Evolutionary conservation across 2,113 vertebrate genomes (phyloP), one percentile per base, ranked within the genome.

Genomic region (Pachycephala philippinensis): DNA sequence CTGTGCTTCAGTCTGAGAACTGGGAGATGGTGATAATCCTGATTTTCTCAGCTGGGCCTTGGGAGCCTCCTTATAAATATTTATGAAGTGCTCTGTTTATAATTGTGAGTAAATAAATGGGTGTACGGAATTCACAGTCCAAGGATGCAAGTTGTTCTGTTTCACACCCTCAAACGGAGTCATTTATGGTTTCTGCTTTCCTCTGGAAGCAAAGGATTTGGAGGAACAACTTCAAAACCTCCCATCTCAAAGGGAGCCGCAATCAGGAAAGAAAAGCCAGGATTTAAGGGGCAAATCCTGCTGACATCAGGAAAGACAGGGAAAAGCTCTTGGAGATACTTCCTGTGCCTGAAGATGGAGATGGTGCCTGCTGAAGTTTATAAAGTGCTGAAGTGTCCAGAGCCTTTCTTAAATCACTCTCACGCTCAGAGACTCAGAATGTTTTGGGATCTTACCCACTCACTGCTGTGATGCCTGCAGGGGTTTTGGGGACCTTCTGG

Each of bases 11-110:
- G 22, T 53, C 16, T 57, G 83, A 83, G 85, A 57, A 39, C 49
- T 92, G 59, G 54, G 50, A 84, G 77, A 30, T 53, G 71, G 72
- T 80, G 83, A 85, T 75, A 79, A 79, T 49, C 84, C 56, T 84
- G 71, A 85, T 87, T 94, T 95, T 96, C 88, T 84, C 86, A 94
- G 79, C 64, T 89, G 82, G 79, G 86, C 83, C 88, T 85, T 61
- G 22, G 68, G 63, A 91, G 85, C 49, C n/a, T 96, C 75, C 37
- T 63, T 27, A 86, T 92, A 72, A 94, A 95, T 94, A 95, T 96
- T 90, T 59, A 92, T 90, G 30, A 74, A 35, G n/a, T 30, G 21
- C 39, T 92, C 23, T 84, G 76, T 80, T 80, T 92, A 20, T 86
- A 95, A 92, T 61, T 45, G 63, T 81, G 40, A 85, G 86, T 84